A percentile compares a stretch with the other conserved stretches of the same genome.
Conservation (phyloP, 1,140 invertebrate species). For the Drosophila virilis region DNA sequence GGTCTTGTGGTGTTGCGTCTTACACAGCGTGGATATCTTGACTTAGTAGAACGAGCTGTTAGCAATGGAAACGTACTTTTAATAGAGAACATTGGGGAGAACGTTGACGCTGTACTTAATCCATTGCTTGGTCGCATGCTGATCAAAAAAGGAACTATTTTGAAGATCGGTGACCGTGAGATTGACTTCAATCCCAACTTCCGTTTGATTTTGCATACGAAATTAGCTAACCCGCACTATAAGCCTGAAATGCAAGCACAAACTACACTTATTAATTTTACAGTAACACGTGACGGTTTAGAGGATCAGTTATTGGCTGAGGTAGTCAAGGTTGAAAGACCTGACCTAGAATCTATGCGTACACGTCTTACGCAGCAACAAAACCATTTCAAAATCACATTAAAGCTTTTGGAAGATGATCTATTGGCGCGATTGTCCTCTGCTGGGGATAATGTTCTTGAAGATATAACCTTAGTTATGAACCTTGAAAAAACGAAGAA, state of each 20-base stretch:
- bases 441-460: conserved; percentile 95
- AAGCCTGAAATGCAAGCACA: conserved; percentile 98
- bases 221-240: conserved; percentile 97
- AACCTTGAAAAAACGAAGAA: conserved; percentile 97
- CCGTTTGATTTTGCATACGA: conserved; percentile 95
- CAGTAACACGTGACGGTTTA: conserved; percentile 95
- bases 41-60: conserved; percentile 92
- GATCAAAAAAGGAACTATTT: conserved; percentile 92
- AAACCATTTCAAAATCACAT: conserved; percentile 96
- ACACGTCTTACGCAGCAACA: conserved; percentile 94
- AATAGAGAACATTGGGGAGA: conserved; percentile 96
- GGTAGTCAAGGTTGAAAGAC: conserved; percentile 96
- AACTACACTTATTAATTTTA: conserved; percentile 97
- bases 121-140: conserved; percentile 94
- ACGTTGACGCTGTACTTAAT: conserved; percentile 95
- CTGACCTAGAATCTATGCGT: conserved; percentile 92
- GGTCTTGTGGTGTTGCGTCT: conserved; percentile 90
- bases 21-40: conserved; percentile 93
- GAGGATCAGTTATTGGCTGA: conserved; percentile 97
- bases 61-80: conserved; percentile 90
- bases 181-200: conserved; percentile 94
- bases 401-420: conserved; percentile 96
- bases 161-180: conserved; percentile 95
- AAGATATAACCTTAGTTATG: conserved; percentile 94
- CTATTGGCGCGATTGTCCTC: conserved; percentile 93